Evolutionary conservation across 2,888 invertebrate genomes (phyloP).

Genomic region (Calameuta filiformis): DNA sequence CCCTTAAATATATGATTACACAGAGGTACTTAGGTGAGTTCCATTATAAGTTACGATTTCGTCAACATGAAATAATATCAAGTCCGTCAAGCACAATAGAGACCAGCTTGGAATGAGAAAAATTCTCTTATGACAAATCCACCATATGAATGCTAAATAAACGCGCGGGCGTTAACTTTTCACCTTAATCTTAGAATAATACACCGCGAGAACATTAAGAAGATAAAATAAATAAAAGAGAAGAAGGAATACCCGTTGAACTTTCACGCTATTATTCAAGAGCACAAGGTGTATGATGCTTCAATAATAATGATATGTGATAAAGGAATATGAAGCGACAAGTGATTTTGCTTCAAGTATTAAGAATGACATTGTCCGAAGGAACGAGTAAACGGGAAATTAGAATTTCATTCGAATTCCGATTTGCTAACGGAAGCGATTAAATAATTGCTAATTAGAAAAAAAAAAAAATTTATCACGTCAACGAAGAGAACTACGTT

Average conservation of each 20-base stretch:
- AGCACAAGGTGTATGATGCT: background rate
- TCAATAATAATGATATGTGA: slow-evolving; percentile 21
- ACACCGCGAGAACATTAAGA: background rate
- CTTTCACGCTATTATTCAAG: background rate
- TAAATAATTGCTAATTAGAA: background rate
- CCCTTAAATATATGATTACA: background rate
- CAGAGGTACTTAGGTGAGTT: background rate
- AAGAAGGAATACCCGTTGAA: background rate
- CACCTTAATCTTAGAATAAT: background rate
- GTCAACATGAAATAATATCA: background rate
- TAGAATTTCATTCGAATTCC: background rate
- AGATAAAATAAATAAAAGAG: background rate
- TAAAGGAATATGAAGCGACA: slow-evolving; percentile 21
- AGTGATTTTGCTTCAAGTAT: slow-evolving; percentile 25
- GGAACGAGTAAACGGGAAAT: background rate
- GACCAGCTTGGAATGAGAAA: background rate
- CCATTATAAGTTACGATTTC: background rate
- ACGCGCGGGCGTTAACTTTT: background rate
- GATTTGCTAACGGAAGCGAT: background rate
- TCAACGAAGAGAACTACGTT: background rate
- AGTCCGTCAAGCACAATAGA: background rate
- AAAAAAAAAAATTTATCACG: background rate
- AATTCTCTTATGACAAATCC: background rate
- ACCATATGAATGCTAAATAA: background rate
- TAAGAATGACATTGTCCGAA: slow-evolving; percentile 4